Evolutionary conservation across 2,888 invertebrate genomes (phyloP).

Genomic region (Ennomos quercinarius): DNA sequence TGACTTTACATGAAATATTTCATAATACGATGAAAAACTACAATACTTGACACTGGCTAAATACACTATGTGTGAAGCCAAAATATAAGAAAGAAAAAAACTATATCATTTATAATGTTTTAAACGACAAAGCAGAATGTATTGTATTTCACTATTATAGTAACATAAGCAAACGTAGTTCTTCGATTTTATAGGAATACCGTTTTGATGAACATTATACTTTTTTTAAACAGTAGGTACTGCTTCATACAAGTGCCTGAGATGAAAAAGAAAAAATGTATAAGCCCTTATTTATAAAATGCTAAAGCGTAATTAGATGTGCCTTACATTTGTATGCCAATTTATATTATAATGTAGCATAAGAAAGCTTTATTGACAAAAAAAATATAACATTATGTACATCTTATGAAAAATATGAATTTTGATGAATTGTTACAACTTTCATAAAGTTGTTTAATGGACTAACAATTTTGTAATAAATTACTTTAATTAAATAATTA

Average conservation of each 20-base stretch:
- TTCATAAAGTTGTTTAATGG: slow-evolving; percentile 71
- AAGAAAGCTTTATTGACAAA: slow-evolving; percentile 43
- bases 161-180: too few relatives aligned
- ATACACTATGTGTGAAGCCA: too few relatives aligned
- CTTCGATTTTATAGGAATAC: too few relatives aligned
- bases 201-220: too few relatives aligned
- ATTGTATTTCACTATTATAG: background rate
- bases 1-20: too few relatives aligned
- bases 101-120: background rate
- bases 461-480: slow-evolving; percentile 64
- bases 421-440: slow-evolving; percentile 63
- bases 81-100: too few relatives aligned
- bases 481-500: slow-evolving; percentile 17
- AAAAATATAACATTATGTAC: slow-evolving; percentile 40
- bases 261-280: slow-evolving; percentile 13
- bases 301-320: slow-evolving; percentile 45
- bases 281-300: slow-evolving; percentile 16
- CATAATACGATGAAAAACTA: too few relatives aligned
- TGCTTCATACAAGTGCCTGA: slow-evolving; percentile 21
- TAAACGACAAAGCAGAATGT: slow-evolving; percentile 15
- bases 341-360: slow-evolving; percentile 39
- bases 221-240: background rate
- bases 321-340: slow-evolving; percentile 55
- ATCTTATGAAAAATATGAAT: slow-evolving; percentile 52
- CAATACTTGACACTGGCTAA: too few relatives aligned